These are phyloP conservation scores for Diceros bicornis DNA, from an alignment of 2,797 vertebrate genomes.

Conservation along the genomic window DNA sequence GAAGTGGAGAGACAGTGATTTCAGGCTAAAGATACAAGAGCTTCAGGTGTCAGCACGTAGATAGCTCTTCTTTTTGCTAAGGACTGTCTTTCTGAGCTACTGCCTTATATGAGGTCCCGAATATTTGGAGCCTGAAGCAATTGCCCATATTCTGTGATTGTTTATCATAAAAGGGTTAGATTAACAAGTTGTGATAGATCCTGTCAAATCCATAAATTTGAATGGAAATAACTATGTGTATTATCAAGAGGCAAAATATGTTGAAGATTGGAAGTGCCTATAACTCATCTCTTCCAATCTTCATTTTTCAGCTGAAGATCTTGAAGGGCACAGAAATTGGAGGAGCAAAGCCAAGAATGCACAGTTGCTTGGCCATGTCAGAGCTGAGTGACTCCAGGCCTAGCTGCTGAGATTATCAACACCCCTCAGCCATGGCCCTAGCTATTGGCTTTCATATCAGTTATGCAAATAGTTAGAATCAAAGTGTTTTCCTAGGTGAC, in stretches of 20 bases:
- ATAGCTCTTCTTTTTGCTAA: not conserved
- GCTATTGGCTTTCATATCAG: not conserved
- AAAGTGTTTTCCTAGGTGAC: slow-evolving; percentile 58
- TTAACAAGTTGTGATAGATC: not conserved
- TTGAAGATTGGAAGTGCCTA: not conserved
- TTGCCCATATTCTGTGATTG: not conserved
- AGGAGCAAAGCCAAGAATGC: not conserved
- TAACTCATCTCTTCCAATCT: not conserved
- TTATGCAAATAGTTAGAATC: slow-evolving; percentile 62
- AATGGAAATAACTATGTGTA: not conserved
- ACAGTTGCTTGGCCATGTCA: not conserved
- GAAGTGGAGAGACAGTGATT: not conserved
- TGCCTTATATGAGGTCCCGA: not conserved
- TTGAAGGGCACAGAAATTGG: not conserved
- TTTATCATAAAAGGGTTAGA: not conserved
- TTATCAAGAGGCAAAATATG: not conserved
- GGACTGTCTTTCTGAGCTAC: not conserved
- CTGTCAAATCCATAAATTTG: slow-evolving; percentile 5
- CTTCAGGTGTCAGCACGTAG: not conserved
- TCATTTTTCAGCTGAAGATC: slow-evolving; percentile 4
- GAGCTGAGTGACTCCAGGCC: not conserved
- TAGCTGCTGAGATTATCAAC: not conserved
- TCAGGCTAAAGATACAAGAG: not conserved
- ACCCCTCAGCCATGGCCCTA: not conserved
- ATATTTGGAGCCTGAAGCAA: not conserved